Base-by-base conservation (phyloP, 35 echinoderm and acorn worm species). In the Holothuria glaberrima region DNA sequence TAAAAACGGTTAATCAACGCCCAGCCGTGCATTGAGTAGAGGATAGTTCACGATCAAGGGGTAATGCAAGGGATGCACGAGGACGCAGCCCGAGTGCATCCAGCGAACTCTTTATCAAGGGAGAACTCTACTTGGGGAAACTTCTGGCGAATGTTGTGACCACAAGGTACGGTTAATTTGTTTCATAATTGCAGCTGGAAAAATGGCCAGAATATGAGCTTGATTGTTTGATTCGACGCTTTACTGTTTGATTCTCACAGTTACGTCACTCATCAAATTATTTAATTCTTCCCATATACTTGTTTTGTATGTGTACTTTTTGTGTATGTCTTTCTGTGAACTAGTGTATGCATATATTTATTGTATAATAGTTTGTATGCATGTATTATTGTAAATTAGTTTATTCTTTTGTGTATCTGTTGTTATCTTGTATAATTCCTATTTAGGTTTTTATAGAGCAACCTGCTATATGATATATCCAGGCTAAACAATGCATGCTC, bases 91-190 rank as follows among this genome's bases (percentile, higher is more conserved):
- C n/a, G n/a, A n/a, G n/a, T n/a, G n/a, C n/a, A n/a, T n/a, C n/a
- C n/a, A n/a, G n/a, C n/a, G n/a, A 67, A 20, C 63, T 67, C 63
- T 67, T 67, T 5, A 67, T 67, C 63, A 67, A 67, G 13, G 63
- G 63, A n/a, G 22, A 67, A 30, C 63, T 67, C 21, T 21, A 67
- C n/a, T n/a, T n/a, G 63, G 21, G 21, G 12, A 6, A 66, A 66
- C 62, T 25, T 20, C 29, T n/a, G 13, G 63, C 20, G n/a, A 67
- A 27, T 9, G 12, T 17, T 9, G 22, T 67, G 63, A 67, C 18
- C 63, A n/a, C 19, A 9, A 67, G 63, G 22, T 67, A 67, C 63
- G n/a, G n/a, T n/a, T n/a, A n/a, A 30, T 67, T 30, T 67, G 13
- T 29, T 66, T 66, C 13, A 30, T 30, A 30, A 67, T 25, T 67